phyloP scores from a whole-genome alignment of 2,113 vertebrate genomes.

The Thinocorus orbignyianus region DNA sequence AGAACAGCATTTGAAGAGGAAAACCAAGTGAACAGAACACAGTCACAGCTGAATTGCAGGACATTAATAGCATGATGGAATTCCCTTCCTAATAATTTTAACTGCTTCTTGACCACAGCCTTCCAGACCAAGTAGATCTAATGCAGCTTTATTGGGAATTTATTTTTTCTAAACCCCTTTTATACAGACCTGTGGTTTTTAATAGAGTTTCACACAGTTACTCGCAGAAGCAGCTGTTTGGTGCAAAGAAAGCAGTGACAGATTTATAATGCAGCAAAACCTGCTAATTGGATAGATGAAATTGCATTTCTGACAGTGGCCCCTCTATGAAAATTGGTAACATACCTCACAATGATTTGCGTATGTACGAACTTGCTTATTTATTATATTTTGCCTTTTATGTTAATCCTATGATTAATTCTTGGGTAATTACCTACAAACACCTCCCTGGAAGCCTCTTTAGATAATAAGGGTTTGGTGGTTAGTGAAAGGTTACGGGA shows the following conservation, averaged over 20 bases:
- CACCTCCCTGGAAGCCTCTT: conserved; percentile 52
- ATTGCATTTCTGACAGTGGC: conserved; percentile 71
- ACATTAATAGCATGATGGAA: conserved; percentile 54
- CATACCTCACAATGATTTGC: conserved; percentile 65
- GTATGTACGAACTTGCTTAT: conserved; percentile 33
- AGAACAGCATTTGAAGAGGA: conserved; percentile 71
- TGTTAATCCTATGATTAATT: conserved; percentile 65
- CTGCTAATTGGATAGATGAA: conserved; percentile 76
- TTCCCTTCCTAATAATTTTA: conserved; percentile 53
- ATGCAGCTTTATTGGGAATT: neutral
- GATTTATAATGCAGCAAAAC: conserved; percentile 74
- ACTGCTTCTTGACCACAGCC: conserved; percentile 36
- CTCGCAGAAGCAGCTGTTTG: conserved; percentile 67
- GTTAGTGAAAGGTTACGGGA: conserved; percentile 27
- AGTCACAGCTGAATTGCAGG: conserved; percentile 72
- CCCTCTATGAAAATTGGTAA: conserved; percentile 60
- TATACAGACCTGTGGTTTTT: conserved; percentile 63
- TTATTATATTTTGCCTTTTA: conserved; percentile 36
- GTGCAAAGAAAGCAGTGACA: conserved; percentile 65
- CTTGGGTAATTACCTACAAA: conserved; percentile 53
- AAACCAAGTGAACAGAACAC: conserved; percentile 49
- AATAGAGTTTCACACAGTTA: conserved; percentile 68
- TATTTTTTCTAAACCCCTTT: neutral
- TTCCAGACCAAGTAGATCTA: neutral
- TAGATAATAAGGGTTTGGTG: conserved; percentile 46